Evolutionary conservation across 2,797 vertebrate genomes (phyloP).

Genomic region (Muscicapa striata): DNA sequence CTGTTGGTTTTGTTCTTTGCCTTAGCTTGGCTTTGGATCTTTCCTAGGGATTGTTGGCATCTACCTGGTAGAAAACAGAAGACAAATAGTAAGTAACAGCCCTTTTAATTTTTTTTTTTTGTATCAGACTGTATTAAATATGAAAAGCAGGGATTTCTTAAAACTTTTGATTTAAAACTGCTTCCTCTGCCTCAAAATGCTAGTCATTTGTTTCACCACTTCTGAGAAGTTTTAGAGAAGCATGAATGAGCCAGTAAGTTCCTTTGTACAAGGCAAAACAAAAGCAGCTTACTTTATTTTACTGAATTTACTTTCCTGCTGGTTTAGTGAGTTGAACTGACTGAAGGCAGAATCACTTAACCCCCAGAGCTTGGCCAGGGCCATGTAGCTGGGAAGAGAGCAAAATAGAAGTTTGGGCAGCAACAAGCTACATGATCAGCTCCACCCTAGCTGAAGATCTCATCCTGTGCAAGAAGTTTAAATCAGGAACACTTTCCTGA

Average conservation of each 20-base stretch:
- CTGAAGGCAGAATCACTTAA: not conserved
- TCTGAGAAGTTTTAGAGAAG: not conserved
- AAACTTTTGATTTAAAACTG: not conserved
- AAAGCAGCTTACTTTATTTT: not conserved
- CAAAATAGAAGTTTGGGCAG: not conserved
- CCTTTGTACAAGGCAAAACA: not conserved
- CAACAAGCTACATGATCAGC: not conserved
- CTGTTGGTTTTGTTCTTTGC: slow-evolving; percentile 55
- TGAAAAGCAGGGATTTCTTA: not conserved
- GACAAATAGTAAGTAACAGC: slow-evolving; percentile 89
- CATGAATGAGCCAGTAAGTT: not conserved
- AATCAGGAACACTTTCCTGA: not conserved
- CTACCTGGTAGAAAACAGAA: slow-evolving; percentile 92
- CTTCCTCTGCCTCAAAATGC: not conserved
- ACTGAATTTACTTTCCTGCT: not conserved
- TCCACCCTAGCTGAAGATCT: not conserved
- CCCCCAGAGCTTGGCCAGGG: not conserved
- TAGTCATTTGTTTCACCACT: not conserved
- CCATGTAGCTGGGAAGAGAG: not conserved
- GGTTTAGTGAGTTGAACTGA: not conserved
- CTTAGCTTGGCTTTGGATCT: slow-evolving; percentile 92
- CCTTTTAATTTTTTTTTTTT: not conserved
- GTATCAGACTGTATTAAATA: not conserved
- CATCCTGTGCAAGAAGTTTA: not conserved
- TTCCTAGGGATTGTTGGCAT: slow-evolving; percentile 93